Evolutionary conservation across 2,113 vertebrate genomes (phyloP).

Genomic region (Amazona vittata): DNA sequence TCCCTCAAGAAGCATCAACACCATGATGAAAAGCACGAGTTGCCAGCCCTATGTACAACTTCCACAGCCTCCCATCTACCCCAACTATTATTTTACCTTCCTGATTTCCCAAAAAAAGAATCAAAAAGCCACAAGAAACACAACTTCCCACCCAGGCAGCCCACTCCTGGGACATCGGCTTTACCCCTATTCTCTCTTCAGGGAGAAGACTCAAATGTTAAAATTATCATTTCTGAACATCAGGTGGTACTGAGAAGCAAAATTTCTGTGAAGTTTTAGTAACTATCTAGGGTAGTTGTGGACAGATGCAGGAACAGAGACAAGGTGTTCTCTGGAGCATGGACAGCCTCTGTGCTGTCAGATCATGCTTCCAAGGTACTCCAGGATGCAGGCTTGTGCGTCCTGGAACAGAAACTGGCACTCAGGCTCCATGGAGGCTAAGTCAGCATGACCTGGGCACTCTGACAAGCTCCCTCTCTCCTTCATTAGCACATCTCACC

Average conservation of each 20-base stretch:
- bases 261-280: not conserved
- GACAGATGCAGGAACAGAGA: not conserved
- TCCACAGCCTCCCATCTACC: not conserved
- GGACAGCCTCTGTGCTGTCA: fast-evolving
- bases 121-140: not conserved
- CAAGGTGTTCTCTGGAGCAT: not conserved
- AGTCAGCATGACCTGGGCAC: not conserved
- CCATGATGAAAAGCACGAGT: not conserved
- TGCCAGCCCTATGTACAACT: not conserved
- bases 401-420: not conserved
- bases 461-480: not conserved
- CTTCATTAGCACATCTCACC: fast-evolving
- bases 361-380: not conserved
- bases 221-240: not conserved
- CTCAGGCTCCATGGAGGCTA: not conserved
- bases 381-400: not conserved
- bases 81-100: not conserved
- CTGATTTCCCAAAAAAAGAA: not conserved
- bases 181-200: not conserved
- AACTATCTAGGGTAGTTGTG: fast-evolving
- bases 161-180: not conserved
- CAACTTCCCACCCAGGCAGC: not conserved
- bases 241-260: not conserved
- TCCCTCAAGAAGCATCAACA: not conserved
- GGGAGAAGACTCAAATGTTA: not conserved